Conservation (phyloP, 2,797 vertebrate species). For the Acanthornis magna region DNA sequence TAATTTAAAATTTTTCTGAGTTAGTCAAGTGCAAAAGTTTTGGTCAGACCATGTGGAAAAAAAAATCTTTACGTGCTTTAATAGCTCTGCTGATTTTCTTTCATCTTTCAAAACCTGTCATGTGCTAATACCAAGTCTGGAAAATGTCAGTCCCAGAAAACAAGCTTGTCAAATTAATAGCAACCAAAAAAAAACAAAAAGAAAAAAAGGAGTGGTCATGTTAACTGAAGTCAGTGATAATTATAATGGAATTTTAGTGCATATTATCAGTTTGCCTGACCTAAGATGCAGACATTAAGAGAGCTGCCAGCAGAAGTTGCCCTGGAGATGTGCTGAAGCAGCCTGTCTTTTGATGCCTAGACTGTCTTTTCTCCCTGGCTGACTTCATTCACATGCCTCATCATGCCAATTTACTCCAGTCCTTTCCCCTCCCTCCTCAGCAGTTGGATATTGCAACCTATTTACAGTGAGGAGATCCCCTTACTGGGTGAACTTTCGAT, state of each 20-base stretch:
- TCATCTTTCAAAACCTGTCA: conserved; percentile 8
- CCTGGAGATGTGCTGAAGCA: conserved; percentile 9
- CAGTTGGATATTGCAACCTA: conserved; percentile 11
- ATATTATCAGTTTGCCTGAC: background rate
- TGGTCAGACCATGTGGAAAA: background rate
- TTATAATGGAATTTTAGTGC: background rate
- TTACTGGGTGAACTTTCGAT: conserved; percentile 29
- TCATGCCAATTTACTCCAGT: conserved; percentile 9
- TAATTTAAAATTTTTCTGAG: background rate
- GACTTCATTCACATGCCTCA: conserved; percentile 22
- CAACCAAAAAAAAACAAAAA: background rate
- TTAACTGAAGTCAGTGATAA: background rate
- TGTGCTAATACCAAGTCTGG: background rate
- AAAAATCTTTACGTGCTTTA: conserved; percentile 10
- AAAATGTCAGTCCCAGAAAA: conserved; percentile 14
- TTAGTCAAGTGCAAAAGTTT: background rate
- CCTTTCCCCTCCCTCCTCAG: background rate
- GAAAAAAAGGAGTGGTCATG: background rate
- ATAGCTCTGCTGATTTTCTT: conserved; percentile 17
- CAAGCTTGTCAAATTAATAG: background rate
- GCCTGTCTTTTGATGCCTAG: background rate
- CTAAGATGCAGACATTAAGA: background rate
- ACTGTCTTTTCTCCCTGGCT: conserved; percentile 7
- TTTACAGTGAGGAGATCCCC: conserved; percentile 16
- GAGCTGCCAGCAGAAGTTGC: background rate